phyloP scores from a whole-genome alignment of 2,113 vertebrate genomes.

The Synchiropus splendidus region DNA sequence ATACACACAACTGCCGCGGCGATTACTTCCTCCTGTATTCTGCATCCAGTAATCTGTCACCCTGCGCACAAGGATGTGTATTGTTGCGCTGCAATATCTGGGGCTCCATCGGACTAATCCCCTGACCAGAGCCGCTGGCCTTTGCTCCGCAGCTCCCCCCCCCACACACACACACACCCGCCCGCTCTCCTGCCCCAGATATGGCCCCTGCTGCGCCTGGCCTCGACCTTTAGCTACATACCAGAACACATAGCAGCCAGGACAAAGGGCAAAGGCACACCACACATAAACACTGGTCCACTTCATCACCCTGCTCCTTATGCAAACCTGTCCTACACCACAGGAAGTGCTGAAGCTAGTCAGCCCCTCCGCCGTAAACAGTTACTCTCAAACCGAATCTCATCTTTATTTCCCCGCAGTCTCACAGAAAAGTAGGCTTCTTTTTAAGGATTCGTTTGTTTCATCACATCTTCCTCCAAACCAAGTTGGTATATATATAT shows the following conservation, averaged over 20 bases:
- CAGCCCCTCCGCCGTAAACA: background rate
- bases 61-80: conserved; percentile 16
- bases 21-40: conserved; percentile 15
- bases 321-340: conserved; percentile 9
- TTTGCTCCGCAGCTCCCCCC: conserved; percentile 32
- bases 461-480: too few species aligned
- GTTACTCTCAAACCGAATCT: too few species aligned
- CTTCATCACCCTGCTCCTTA: conserved; percentile 4
- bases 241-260: conserved; percentile 66
- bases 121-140: conserved; percentile 31
- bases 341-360: conserved; percentile 1
- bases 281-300: conserved; percentile 20
- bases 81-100: conserved; percentile 21
- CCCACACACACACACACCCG: conserved; percentile 28
- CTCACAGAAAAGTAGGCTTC: too few species aligned
- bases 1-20: conserved; percentile 5
- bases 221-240: conserved; percentile 69
- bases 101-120: conserved; percentile 21
- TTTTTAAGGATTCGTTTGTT: too few species aligned
- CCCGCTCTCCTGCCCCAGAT: conserved; percentile 34
- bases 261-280: conserved; percentile 62
- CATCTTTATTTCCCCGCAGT: too few species aligned
- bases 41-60: conserved; percentile 3
- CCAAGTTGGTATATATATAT: too few species aligned
- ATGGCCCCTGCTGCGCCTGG: conserved; percentile 53